Percentiles rank a stretch among this genome's conserved stretches.
Evolutionary conservation across 2,797 vertebrate species (phyloP).

Genomic region (Galagoides demidoff): DNA sequence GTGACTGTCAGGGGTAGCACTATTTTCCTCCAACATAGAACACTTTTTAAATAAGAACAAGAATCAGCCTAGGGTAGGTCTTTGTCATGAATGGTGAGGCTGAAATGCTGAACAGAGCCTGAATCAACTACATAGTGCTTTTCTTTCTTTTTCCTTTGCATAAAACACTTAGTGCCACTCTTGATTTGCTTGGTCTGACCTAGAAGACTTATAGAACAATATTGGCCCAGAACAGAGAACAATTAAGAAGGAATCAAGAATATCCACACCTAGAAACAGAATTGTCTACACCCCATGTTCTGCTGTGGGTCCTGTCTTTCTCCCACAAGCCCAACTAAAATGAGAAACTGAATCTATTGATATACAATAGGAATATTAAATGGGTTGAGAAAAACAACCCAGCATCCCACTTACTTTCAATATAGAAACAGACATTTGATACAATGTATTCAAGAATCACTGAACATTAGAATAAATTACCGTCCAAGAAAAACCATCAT

Average conservation of each 20-base stretch:
- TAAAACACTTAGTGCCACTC: not conserved
- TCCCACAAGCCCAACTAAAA: not conserved
- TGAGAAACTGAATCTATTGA: not conserved
- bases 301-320: not conserved
- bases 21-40: not conserved
- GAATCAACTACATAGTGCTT: not conserved
- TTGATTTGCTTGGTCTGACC: not conserved
- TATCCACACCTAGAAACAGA: not conserved
- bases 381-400: not conserved
- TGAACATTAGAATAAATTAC: not conserved
- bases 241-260: not conserved
- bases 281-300: not conserved
- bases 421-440: not conserved
- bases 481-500: not conserved
- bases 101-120: not conserved
- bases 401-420: not conserved
- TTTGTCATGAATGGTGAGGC: not conserved
- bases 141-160: not conserved
- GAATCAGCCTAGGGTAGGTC: not conserved
- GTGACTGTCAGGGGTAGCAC: not conserved
- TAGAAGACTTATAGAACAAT: not conserved
- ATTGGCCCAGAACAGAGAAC: not conserved
- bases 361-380: not conserved
- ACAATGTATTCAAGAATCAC: not conserved
- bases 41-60: not conserved